These are phyloP conservation scores for Arnoldichthys spilopterus DNA, from an alignment of 2,797 vertebrate genomes.

Conservation along the genomic window DNA sequence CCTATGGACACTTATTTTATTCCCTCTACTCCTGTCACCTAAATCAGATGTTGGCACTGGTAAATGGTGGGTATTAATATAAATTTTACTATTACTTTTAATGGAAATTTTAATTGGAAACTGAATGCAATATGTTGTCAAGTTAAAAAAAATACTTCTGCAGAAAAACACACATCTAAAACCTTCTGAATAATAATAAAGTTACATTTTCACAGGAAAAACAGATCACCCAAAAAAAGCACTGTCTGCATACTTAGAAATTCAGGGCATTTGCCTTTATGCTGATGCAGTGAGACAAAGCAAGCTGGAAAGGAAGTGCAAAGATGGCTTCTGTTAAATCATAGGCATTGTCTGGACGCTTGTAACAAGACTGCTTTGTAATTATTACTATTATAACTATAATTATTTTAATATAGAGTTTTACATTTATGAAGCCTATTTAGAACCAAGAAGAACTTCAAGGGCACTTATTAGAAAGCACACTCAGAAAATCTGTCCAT, in stretches of 20 bases:
- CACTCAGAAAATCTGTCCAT: not conserved
- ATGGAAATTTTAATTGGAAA: not conserved
- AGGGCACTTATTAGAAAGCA: not conserved
- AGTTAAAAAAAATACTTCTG: too few species aligned
- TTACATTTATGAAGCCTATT: not conserved
- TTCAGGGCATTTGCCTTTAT: not conserved
- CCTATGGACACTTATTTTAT: not conserved
- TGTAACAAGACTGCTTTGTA: too few species aligned
- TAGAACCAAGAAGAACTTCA: too few species aligned
- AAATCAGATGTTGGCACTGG: not conserved
- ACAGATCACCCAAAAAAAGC: not conserved
- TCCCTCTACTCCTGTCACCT: not conserved
- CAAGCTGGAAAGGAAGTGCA: conserved; percentile 71
- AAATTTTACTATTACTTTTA: not conserved
- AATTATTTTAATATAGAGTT: not conserved
- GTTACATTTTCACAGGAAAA: not conserved
- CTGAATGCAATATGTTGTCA: too few species aligned
- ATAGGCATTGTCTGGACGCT: not conserved
- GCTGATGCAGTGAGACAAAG: conserved; percentile 62
- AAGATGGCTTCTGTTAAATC: conserved; percentile 68
- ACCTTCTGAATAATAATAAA: not conserved
- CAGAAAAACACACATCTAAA: not conserved
- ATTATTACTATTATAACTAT: too few species aligned
- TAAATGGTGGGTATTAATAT: not conserved
- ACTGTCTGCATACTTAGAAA: not conserved